A percentile compares a stretch with the other conserved stretches of the same genome.
Evolutionary conservation across 2,888 invertebrate species (phyloP).

Genomic region (Himalopsyche kuldschensis): DNA sequence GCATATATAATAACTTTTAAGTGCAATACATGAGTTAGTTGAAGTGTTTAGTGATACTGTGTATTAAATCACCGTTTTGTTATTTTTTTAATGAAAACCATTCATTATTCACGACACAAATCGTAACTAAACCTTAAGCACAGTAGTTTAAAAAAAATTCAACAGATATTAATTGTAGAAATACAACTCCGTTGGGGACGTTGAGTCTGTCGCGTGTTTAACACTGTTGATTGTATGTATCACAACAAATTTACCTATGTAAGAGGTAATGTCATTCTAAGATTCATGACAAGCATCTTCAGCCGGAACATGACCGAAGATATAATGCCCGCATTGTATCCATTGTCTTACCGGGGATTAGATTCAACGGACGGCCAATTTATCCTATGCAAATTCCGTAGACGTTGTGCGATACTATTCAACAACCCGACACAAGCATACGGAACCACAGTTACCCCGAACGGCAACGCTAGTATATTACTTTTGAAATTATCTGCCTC

Average conservation of each 20-base stretch:
- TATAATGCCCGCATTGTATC: constrained; percentile 27
- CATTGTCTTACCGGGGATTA: constrained; percentile 30
- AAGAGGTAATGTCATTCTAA: not conserved
- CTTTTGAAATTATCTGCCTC: not conserved
- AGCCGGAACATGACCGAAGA: not conserved
- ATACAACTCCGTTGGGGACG: too few relatives aligned
- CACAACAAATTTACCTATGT: constrained; percentile 13
- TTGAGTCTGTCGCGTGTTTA: not conserved
- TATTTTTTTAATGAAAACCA: too few relatives aligned
- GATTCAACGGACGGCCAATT: constrained; percentile 21
- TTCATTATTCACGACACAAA: too few relatives aligned
- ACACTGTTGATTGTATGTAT: not conserved
- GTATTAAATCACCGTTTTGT: too few relatives aligned
- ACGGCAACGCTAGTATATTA: not conserved
- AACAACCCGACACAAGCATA: not conserved
- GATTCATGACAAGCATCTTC: constrained; percentile 11
- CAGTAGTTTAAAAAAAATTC: too few relatives aligned
- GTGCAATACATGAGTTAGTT: too few relatives aligned
- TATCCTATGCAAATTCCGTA: constrained; percentile 28
- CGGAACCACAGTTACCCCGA: not conserved
- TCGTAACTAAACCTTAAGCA: too few relatives aligned
- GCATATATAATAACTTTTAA: too few relatives aligned
- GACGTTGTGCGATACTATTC: constrained; percentile 15
- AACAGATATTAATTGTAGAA: too few relatives aligned
- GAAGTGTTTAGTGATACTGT: too few relatives aligned